Evolutionary conservation across 1,140 invertebrate species (phyloP), one percentile per base, ranked within the genome.

Genomic region (Pomacea maculata): DNA sequence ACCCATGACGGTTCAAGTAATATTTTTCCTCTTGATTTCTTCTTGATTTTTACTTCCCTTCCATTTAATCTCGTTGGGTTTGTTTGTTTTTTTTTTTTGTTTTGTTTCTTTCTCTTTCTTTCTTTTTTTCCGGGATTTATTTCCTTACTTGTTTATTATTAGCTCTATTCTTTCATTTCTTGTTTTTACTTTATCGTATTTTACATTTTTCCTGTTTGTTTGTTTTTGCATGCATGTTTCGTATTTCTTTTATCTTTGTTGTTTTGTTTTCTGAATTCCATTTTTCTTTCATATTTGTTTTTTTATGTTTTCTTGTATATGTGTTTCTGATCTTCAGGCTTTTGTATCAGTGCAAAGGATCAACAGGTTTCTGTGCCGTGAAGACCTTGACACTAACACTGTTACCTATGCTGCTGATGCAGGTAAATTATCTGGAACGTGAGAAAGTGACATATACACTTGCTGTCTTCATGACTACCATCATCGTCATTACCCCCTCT

Each of bases 261-360:
- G 25, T 25, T 25, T 25, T 25, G 25, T 25, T 25, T 25, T 25
- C 25, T 25, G 25, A 45, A 45, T 45, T 45, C 34, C 34, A 4
- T 6, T 45, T 45, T 45, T 45, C 34, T 45, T 45, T 45, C 34
- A 2, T 2, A 4, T 45, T 45, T 45, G 34, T 45, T 45, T 45
- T 45, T 45, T 0, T 45, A 45, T 45, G 34, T 45, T 45, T 45
- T 45, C 34, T 25, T 25, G 25, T 45, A 45, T 45, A 6, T 45
- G 34, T 45, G 34, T 45, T 45, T 45, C 34, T 45, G 6, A 45
- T 45, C 34, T 6, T 10, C 80, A 91, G 88, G 87, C 88, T 17
- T 75, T 81, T 61, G 89, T 91, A 0, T 90, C 90, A 15, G 72
- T 89, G 34, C 83, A 85, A 34, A 83, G 90, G 79, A 86, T 91